Evolutionary conservation across 2,888 invertebrate species (phyloP).

Genomic region (Nyleta sp.): DNA sequence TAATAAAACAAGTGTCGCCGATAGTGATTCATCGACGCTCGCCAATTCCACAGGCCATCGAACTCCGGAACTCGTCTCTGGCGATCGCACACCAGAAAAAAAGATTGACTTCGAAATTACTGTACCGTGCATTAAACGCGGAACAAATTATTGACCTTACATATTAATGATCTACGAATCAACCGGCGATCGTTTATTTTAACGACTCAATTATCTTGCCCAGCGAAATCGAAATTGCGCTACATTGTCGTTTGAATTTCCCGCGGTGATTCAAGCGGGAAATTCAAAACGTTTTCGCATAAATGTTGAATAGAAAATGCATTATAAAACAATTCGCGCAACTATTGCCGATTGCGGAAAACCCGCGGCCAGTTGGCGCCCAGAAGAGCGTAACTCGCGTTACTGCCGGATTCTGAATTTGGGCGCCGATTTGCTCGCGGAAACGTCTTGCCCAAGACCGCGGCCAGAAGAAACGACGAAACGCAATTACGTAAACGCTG

Average conservation of each 20-base stretch:
- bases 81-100: conserved; percentile 10
- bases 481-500: conserved; percentile 40
- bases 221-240: too few relatives aligned
- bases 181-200: too few relatives aligned
- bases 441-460: conserved; percentile 43
- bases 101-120: conserved; percentile 31
- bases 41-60: conserved; percentile 73
- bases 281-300: too few relatives aligned
- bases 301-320: conserved; percentile 16
- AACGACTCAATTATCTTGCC: too few relatives aligned
- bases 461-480: conserved; percentile 31
- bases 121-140: conserved; percentile 20
- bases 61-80: conserved; percentile 70
- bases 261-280: too few relatives aligned
- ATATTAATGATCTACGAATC: neutral
- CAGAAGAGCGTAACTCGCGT: conserved; percentile 45
- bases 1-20: conserved; percentile 77
- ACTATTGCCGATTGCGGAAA: conserved; percentile 32
- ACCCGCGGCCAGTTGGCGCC: conserved; percentile 2
- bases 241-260: too few relatives aligned
- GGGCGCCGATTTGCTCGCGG: conserved; percentile 36
- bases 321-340: conserved; percentile 11
- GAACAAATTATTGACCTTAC: conserved; percentile 9
- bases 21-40: conserved; percentile 74
- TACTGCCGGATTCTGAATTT: conserved; percentile 51